These are phyloP conservation scores for Eriocheir sinensis DNA, from an alignment of 1,140 invertebrate species.

Conservation along the genomic window DNA sequence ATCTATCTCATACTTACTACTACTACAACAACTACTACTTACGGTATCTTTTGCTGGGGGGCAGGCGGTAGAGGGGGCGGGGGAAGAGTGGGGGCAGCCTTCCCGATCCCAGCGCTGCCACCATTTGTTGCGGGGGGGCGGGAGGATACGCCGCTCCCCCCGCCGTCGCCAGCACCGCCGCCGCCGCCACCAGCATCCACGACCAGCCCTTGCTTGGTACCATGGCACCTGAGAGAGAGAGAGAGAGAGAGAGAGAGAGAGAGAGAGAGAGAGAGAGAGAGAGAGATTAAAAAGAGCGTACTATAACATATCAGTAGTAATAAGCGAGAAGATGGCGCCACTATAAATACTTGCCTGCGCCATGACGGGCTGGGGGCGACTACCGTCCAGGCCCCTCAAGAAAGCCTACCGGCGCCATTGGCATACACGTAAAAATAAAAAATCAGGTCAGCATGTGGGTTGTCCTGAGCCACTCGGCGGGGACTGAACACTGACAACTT, in stretches of 20 bases:
- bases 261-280: slow-evolving; percentile 22
- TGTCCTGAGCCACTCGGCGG: too few relatives aligned
- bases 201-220: neutral
- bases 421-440: too few relatives aligned
- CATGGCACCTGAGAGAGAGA: neutral
- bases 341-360: too few relatives aligned
- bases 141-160: neutral
- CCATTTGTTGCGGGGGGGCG: neutral
- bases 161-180: neutral
- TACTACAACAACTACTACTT: neutral
- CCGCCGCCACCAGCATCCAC: neutral
- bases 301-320: too few relatives aligned
- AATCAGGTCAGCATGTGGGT: too few relatives aligned
- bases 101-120: neutral
- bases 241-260: slow-evolving; percentile 7
- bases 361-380: too few relatives aligned
- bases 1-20: neutral
- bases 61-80: neutral
- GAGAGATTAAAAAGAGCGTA: too few relatives aligned
- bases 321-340: too few relatives aligned
- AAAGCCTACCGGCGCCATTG: too few relatives aligned
- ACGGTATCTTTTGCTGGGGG: neutral
- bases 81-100: neutral
- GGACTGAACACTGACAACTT: too few relatives aligned
- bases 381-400: too few relatives aligned